These are phyloP conservation scores for Thaumatotibia leucotreta DNA, from an alignment of 1,140 invertebrate species.

Conservation along the genomic window DNA sequence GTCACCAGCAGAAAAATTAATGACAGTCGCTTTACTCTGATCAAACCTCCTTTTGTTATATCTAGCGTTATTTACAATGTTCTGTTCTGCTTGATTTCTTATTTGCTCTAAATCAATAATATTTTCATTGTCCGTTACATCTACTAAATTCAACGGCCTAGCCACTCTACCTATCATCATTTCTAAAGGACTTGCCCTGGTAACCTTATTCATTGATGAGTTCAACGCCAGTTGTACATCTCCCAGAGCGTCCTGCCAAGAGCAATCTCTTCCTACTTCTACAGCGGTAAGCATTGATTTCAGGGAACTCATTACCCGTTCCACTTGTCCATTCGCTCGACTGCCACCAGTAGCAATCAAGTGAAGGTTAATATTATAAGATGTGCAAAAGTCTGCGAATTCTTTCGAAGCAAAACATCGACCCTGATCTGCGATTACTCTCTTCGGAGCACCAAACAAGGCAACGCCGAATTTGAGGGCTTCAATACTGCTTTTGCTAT, in stretches of 20 bases:
- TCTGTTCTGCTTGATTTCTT: background rate
- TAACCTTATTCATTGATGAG: conserved; percentile 38
- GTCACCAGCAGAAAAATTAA: conserved; percentile 28
- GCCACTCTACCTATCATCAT: conserved; percentile 33
- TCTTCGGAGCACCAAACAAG: background rate
- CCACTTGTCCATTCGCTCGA: conserved; percentile 21
- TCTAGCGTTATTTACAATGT: background rate
- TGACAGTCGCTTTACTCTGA: conserved; percentile 30
- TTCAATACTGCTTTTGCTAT: background rate
- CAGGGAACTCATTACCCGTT: background rate
- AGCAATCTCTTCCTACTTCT: background rate
- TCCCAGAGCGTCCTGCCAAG: conserved; percentile 31
- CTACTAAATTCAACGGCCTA: conserved; percentile 30
- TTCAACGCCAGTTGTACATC: conserved; percentile 34
- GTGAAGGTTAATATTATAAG: conserved; percentile 21
- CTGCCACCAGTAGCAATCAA: conserved; percentile 25
- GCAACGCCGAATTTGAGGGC: background rate
- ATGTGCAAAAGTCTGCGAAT: conserved; percentile 29
- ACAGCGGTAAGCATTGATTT: conserved; percentile 32
- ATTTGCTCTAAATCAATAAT: background rate
- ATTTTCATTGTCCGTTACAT: conserved; percentile 10
- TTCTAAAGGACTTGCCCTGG: conserved; percentile 30
- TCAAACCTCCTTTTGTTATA: conserved; percentile 33
- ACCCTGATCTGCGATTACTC: background rate
- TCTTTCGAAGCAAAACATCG: too few relatives aligned